A percentile compares a stretch with the other conserved stretches of the same genome.
Conservation (phyloP, 2,113 vertebrate species). For the Pelodiscus sinensis region DNA sequence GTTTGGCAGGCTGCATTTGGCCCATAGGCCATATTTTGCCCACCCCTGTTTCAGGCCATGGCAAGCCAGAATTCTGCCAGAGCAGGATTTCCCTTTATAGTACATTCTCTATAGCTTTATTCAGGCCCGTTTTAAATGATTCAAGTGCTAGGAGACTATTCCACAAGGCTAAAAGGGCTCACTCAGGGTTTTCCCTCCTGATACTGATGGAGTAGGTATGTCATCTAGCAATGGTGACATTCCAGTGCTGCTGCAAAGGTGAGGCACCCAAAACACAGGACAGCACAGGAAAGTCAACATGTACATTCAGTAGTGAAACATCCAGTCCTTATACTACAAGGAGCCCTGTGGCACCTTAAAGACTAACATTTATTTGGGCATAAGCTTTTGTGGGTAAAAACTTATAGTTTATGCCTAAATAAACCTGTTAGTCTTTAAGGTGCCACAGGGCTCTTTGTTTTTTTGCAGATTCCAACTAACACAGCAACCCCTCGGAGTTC, state of each 20-base stretch:
- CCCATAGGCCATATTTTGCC: too few relatives aligned
- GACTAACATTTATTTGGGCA: too few relatives aligned
- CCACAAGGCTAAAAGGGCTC: not conserved
- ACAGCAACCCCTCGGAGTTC: not conserved
- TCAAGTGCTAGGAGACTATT: accelerated
- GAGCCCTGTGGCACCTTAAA: too few relatives aligned
- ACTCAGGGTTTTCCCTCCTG: not conserved
- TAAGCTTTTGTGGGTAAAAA: too few relatives aligned
- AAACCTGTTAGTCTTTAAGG: too few relatives aligned
- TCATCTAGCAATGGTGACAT: accelerated
- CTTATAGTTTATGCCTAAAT: too few relatives aligned
- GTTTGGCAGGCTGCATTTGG: too few relatives aligned
- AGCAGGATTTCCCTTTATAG: not conserved
- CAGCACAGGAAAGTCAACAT: not conserved
- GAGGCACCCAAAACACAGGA: not conserved
- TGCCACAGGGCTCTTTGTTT: too few relatives aligned
- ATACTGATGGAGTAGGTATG: accelerated
- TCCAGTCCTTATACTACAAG: not conserved
- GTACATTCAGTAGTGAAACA: not conserved
- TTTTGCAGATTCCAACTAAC: too few relatives aligned
- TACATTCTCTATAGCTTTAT: accelerated
- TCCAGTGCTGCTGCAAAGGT: not conserved
- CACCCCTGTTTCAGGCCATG: not conserved
- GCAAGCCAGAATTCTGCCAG: not conserved
- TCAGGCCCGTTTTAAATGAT: not conserved